Base-by-base conservation (phyloP, 1,140 invertebrate genomes). In the Dendrolimus kikuchii region DNA sequence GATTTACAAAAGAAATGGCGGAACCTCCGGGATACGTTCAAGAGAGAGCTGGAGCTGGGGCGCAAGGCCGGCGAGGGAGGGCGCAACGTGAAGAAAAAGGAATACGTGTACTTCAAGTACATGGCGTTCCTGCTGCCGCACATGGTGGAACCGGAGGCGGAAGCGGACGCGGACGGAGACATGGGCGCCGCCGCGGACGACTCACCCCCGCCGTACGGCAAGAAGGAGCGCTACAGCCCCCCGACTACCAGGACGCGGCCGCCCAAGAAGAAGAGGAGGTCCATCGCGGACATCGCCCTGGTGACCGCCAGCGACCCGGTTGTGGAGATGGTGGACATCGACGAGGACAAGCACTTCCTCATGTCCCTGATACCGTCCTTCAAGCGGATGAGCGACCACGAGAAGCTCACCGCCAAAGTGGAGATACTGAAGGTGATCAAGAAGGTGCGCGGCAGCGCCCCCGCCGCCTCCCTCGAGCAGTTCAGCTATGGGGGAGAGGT, bases 21-120 rank as follows among this genome's bases (percentile, higher is more conserved):
- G 0, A 77, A 77, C 46, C 60, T 77, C 1, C 65, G 69, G 5
- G 72, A 73, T 49, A 71, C 70, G 2, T 77, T 71, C 58, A 68
- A 67, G 43, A 46, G 71, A 6, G 66, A 76, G 49, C 37, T 71
- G 0, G 62, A 64, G 41, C 40, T 54, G 2, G 65, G 72, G 51
- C 65, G 63, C 47, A 67, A 62, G 45, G 62, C 55, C 0, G 43
- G 62, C 41, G 63, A 68, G 43, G 70, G 70, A 23, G 23, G 23
- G 1, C 46, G 37, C 39, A 49, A 61, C 38, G 50, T 55, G 6
- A 73, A 68, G 44, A 66, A 60, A 45, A 71, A 71, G 42, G 61
- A 56, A 0, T 76, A 76, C 55, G 71, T 76, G 7, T 76, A 69
- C 58, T 73, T 69, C 59, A 69, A 71, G 39, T 64, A 74, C 55